A percentile compares a stretch with the other conserved stretches of the same genome.
Conservation (phyloP, 2,888 invertebrate species). For the Andrena minutula region DNA sequence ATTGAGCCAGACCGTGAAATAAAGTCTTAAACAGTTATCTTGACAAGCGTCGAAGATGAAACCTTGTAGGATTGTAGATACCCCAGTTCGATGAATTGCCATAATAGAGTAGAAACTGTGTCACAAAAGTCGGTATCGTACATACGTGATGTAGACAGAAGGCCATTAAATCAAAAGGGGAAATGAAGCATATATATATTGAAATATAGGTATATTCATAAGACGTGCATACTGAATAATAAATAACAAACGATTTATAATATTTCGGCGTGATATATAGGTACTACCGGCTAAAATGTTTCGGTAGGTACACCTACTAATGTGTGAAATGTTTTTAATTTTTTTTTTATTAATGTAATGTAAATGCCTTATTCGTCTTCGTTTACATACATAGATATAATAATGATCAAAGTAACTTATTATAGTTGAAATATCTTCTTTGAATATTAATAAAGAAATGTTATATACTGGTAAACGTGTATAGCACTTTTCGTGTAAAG, state of each 20-base stretch:
- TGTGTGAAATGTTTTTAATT: no score
- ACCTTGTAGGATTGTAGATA: slow-evolving; percentile 45
- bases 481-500: no score
- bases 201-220: not conserved
- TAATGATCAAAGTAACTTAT: no score
- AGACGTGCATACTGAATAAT: not conserved
- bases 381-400: no score
- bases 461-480: no score
- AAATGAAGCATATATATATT: not conserved
- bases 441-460: no score
- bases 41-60: slow-evolving; percentile 10
- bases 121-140: slow-evolving; percentile 33
- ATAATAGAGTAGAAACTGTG: slow-evolving; percentile 46
- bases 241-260: not conserved
- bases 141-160: slow-evolving; percentile 16
- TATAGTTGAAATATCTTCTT: no score
- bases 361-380: no score
- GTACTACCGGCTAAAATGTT: not conserved
- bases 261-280: not conserved
- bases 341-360: no score
- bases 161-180: not conserved
- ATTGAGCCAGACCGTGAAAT: slow-evolving; percentile 45
- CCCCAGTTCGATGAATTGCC: slow-evolving; percentile 51
- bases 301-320: no score
- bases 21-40: slow-evolving; percentile 49